These are phyloP conservation scores for Trididemnum nubilum DNA, from an alignment of 23 tunicate species.

Conservation along the genomic window DNA sequence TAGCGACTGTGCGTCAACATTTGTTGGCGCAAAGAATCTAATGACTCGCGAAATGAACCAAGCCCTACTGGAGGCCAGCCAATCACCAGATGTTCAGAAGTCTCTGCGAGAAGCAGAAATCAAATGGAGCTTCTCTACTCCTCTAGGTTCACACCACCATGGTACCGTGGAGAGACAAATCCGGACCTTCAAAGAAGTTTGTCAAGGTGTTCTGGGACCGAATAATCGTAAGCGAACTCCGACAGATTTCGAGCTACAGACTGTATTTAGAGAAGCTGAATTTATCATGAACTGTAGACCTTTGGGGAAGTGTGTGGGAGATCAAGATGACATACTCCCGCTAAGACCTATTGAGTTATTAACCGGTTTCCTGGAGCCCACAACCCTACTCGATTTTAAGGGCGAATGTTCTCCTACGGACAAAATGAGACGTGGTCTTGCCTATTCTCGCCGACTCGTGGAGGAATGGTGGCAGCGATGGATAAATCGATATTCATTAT, in stretches of 20 bases:
- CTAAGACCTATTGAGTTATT: background rate
- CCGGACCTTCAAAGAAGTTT: constrained; percentile 2
- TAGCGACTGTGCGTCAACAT: background rate
- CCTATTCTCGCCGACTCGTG: background rate
- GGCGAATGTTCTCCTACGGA: background rate
- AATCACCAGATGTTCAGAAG: background rate
- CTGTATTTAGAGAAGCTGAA: background rate
- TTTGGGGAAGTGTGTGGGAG: background rate
- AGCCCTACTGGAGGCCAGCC: background rate
- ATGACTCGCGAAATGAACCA: background rate
- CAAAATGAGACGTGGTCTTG: background rate
- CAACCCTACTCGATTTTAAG: background rate
- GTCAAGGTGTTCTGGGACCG: background rate
- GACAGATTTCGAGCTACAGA: background rate
- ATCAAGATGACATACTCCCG: background rate
- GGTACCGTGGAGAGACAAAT: constrained; percentile 1
- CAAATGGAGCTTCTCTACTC: background rate
- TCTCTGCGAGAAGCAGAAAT: background rate
- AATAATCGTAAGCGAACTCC: background rate
- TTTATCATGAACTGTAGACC: no score
- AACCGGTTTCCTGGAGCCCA: background rate
- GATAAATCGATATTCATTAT: background rate
- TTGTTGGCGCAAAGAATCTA: constrained; percentile 1
- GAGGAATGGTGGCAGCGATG: constrained; percentile 10
- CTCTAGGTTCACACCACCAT: background rate